These are phyloP conservation scores for Tapirus indicus DNA, from an alignment of 2,797 vertebrate genomes.

Conservation along the genomic window DNA sequence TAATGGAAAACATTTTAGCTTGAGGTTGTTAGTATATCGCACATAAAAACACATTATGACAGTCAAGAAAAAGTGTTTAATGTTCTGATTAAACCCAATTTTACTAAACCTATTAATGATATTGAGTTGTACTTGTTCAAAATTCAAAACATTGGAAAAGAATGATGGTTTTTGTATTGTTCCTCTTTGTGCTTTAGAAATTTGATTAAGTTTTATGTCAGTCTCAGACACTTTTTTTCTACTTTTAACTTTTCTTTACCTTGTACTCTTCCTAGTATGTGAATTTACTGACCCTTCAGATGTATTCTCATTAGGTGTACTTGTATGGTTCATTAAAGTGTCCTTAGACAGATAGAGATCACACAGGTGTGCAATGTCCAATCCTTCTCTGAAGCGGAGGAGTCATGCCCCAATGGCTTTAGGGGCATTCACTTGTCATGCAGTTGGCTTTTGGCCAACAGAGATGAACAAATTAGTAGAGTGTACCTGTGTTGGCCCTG, in stretches of 20 bases:
- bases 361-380: slow-evolving; percentile 60
- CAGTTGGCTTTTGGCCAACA: slow-evolving; percentile 80
- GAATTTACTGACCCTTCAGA: slow-evolving; percentile 61
- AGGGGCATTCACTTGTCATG: slow-evolving; percentile 73
- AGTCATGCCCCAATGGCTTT: slow-evolving; percentile 60
- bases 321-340: slow-evolving; percentile 68
- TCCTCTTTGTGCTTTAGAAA: slow-evolving; percentile 37
- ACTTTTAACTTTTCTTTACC: slow-evolving; percentile 51
- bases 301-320: slow-evolving; percentile 72
- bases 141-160: slow-evolving; percentile 29
- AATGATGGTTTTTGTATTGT: background rate
- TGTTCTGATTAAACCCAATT: slow-evolving; percentile 27
- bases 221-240: background rate
- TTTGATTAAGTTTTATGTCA: slow-evolving; percentile 25
- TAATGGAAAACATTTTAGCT: slow-evolving; percentile 56
- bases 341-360: slow-evolving; percentile 57
- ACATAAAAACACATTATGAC: slow-evolving; percentile 42
- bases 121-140: slow-evolving; percentile 34
- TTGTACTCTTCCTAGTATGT: slow-evolving; percentile 38
- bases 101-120: background rate
- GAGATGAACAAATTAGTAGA: slow-evolving; percentile 79
- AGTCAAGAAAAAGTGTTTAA: background rate
- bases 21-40: background rate
- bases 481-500: slow-evolving; percentile 78
- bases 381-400: slow-evolving; percentile 45